A percentile compares a stretch with the other conserved stretches of the same genome.
Evolutionary conservation across 1,140 invertebrate species (phyloP).

Genomic region (Calephelis virginiensis): DNA sequence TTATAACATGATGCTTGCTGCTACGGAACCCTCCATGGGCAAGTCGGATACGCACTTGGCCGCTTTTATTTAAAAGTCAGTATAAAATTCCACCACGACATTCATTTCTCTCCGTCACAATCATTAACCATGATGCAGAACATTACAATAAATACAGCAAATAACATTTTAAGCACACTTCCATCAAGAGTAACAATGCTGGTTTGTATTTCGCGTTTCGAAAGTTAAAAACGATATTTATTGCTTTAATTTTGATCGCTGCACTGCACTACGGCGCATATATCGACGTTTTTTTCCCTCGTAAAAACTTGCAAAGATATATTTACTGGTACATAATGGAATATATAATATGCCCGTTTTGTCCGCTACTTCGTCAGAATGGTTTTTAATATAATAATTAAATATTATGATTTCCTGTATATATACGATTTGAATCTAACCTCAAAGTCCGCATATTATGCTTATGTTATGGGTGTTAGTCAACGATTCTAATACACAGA

Average conservation of each 20-base stretch:
- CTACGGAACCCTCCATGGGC: too few relatives aligned
- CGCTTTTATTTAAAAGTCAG: too few relatives aligned
- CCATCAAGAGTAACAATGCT: slow-evolving; percentile 11
- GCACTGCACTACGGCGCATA: slow-evolving; percentile 1
- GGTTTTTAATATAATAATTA: too few relatives aligned
- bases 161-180: slow-evolving; percentile 6
- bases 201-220: slow-evolving; percentile 7
- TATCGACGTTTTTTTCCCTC: slow-evolving; percentile 15
- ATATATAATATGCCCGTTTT: neutral
- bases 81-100: too few relatives aligned
- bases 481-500: too few relatives aligned
- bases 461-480: too few relatives aligned
- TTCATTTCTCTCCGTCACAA: neutral
- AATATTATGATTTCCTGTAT: too few relatives aligned
- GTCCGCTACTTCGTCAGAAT: too few relatives aligned
- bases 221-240: slow-evolving; percentile 17
- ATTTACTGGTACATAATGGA: slow-evolving; percentile 1
- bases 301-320: slow-evolving; percentile 9
- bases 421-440: too few relatives aligned
- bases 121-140: neutral
- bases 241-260: slow-evolving; percentile 9
- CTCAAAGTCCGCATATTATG: too few relatives aligned
- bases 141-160: slow-evolving; percentile 1
- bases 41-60: too few relatives aligned
- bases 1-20: too few relatives aligned